Conservation (phyloP, 2,888 invertebrate genomes). For the Noctua janthina region DNA sequence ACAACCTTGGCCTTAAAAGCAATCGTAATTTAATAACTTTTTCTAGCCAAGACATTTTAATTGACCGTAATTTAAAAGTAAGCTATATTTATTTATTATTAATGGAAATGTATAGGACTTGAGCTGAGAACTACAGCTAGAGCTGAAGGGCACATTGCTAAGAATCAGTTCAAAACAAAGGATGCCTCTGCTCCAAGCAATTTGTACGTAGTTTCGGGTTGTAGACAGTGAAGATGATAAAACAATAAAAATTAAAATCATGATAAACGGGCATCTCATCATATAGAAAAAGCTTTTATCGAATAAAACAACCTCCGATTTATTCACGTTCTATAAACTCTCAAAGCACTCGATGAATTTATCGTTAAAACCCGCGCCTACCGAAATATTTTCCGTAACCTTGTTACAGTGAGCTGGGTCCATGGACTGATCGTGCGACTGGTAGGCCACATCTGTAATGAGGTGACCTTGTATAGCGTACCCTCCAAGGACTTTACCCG, state of each 20-base stretch:
- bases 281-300: slow-evolving; percentile 3
- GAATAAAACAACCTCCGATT: slow-evolving; percentile 39
- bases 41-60: slow-evolving; percentile 30
- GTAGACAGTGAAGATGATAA: background rate
- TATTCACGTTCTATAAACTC: slow-evolving; percentile 52
- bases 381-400: slow-evolving; percentile 74
- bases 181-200: background rate
- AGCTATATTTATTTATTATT: background rate
- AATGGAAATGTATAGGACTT: slow-evolving; percentile 1
- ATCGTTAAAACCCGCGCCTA: slow-evolving; percentile 63
- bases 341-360: slow-evolving; percentile 56
- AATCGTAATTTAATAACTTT: slow-evolving; percentile 35
- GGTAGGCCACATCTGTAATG: slow-evolving; percentile 71
- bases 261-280: background rate
- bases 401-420: slow-evolving; percentile 76
- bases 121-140: background rate
- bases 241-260: background rate
- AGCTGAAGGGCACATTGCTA: slow-evolving; percentile 1
- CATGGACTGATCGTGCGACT: slow-evolving; percentile 75
- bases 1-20: slow-evolving; percentile 50
- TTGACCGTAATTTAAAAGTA: slow-evolving; percentile 5
- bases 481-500: slow-evolving; percentile 73
- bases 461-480: slow-evolving; percentile 79
- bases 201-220: too few relatives aligned
- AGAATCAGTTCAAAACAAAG: background rate